Percentiles rank a stretch among this genome's conserved stretches.
Conservation (phyloP, 2,113 vertebrate genomes). For the Crypturellus undulatus region DNA sequence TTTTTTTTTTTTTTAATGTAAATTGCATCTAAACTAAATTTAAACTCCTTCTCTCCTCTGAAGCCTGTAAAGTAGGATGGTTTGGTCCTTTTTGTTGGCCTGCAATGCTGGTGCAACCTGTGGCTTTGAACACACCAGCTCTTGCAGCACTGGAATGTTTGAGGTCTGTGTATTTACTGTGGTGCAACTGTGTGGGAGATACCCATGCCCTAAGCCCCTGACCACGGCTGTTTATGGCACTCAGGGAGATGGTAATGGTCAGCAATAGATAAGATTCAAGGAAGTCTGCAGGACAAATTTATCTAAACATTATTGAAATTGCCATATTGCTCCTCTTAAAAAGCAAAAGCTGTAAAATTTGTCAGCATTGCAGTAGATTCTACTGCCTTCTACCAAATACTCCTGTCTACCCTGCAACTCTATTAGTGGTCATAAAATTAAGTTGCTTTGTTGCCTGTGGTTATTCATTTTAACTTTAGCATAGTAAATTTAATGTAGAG, state of each 20-base stretch:
- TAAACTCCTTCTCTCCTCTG: background rate
- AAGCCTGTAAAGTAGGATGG: background rate
- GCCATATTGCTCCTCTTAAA: constrained; percentile 18
- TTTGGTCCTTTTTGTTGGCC: background rate
- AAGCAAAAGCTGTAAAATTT: constrained; percentile 27
- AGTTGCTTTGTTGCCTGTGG: constrained; percentile 62
- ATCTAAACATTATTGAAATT: constrained; percentile 9
- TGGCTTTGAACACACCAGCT: background rate
- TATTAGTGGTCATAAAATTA: constrained; percentile 48
- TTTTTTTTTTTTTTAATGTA: background rate
- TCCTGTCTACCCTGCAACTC: background rate
- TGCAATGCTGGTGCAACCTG: background rate
- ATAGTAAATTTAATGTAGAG: constrained; percentile 67
- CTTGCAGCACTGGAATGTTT: background rate
- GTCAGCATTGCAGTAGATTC: background rate
- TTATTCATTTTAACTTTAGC: constrained; percentile 65
- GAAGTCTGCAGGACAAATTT: background rate
- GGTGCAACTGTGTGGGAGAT: background rate
- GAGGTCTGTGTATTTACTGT: background rate
- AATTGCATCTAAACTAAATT: background rate
- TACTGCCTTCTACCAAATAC: background rate
- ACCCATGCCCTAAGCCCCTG: background rate
- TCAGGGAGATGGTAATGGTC: background rate
- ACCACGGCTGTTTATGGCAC: background rate
- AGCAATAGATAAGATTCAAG: background rate